Conservation (phyloP, 2,888 invertebrate genomes). For the Drosophila pseudotakahashii region DNA sequence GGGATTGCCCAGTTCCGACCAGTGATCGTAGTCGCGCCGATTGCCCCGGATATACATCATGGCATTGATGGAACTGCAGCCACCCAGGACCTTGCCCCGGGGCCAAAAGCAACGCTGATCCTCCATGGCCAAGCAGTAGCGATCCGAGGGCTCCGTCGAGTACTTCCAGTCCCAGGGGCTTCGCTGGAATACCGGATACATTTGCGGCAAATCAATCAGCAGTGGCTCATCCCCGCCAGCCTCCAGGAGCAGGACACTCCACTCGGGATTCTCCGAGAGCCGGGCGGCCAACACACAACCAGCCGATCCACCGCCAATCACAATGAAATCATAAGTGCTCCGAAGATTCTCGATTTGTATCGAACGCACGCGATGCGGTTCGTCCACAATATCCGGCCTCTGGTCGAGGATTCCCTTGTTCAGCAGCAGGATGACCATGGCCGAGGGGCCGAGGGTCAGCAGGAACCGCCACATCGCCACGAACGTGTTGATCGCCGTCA, state of each 20-base stretch:
- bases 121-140: constrained; percentile 89
- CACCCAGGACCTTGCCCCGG: constrained; percentile 91
- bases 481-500: constrained; percentile 67
- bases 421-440: constrained; percentile 87
- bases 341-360: constrained; percentile 85
- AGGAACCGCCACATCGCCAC: constrained; percentile 87
- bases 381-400: constrained; percentile 90
- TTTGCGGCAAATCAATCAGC: constrained; percentile 89
- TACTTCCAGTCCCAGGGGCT: constrained; percentile 93
- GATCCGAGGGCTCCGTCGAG: constrained; percentile 89
- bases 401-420: constrained; percentile 87
- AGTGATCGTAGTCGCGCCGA: constrained; percentile 92
- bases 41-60: constrained; percentile 96
- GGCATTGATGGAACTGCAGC: constrained; percentile 93
- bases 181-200: constrained; percentile 89
- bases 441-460: constrained; percentile 87
- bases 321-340: constrained; percentile 90
- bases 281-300: constrained; percentile 92
- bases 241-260: constrained; percentile 91
- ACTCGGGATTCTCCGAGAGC: constrained; percentile 89
- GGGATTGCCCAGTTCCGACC: constrained; percentile 89
- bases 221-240: constrained; percentile 91
- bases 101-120: constrained; percentile 90
- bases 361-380: constrained; percentile 87
- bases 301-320: constrained; percentile 93